phyloP scores from a whole-genome alignment of 2,888 invertebrate genomes.

The Lottia scabra region DNA sequence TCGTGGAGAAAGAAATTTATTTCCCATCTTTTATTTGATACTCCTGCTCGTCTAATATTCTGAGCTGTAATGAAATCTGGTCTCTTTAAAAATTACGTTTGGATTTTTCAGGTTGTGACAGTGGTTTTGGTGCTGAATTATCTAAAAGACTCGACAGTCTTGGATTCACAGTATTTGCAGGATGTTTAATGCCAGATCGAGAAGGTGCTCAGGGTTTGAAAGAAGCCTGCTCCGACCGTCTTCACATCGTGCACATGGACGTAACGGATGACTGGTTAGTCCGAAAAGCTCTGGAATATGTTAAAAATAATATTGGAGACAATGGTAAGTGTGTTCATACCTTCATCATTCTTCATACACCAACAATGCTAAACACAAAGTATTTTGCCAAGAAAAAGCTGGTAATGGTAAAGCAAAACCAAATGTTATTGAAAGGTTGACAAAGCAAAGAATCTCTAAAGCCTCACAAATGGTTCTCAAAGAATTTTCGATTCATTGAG shows the following conservation, averaged over 20 bases:
- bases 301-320: constrained; percentile 51
- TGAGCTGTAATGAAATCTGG: too few relatives aligned
- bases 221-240: constrained; percentile 38
- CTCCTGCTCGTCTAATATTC: too few relatives aligned
- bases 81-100: background rate
- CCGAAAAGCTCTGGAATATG: constrained; percentile 48
- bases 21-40: too few relatives aligned
- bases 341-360: too few relatives aligned
- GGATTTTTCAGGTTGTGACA: constrained; percentile 58
- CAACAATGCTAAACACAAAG: too few relatives aligned
- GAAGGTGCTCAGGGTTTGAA: constrained; percentile 53
- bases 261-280: constrained; percentile 63
- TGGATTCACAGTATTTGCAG: constrained; percentile 59
- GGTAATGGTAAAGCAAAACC: too few relatives aligned
- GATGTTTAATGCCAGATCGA: constrained; percentile 57
- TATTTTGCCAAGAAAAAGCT: too few relatives aligned
- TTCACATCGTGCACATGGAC: constrained; percentile 53
- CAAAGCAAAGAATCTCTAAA: too few relatives aligned
- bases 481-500: too few relatives aligned
- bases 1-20: too few relatives aligned
- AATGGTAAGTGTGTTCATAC: constrained; percentile 33
- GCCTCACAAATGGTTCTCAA: too few relatives aligned
- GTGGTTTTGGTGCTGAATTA: constrained; percentile 59
- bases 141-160: constrained; percentile 49
- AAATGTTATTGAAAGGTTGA: too few relatives aligned